A percentile compares a stretch with the other conserved stretches of the same genome.
Conservation (phyloP, 2,113 vertebrate genomes). For the Raja brachyura region DNA sequence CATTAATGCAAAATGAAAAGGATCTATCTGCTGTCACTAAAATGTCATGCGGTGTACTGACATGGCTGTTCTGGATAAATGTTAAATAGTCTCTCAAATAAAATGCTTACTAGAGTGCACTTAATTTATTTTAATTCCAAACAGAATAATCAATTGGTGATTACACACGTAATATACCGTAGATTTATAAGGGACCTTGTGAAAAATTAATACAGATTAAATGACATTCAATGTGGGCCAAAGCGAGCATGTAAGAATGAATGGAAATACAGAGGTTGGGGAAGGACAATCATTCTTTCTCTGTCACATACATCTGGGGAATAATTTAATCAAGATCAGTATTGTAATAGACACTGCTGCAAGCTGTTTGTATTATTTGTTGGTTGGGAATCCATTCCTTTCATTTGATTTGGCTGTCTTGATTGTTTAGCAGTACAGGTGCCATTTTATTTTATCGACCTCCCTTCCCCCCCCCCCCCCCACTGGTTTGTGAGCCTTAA, state of each 20-base stretch:
- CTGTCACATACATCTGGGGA: slow-evolving; percentile 47
- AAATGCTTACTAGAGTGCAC: slow-evolving; percentile 48
- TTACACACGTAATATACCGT: slow-evolving; percentile 61
- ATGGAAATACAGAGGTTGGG: slow-evolving; percentile 55
- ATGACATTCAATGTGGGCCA: slow-evolving; percentile 54
- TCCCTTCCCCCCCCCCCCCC: too few relatives aligned
- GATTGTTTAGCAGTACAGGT: not conserved
- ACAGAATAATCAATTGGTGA: slow-evolving; percentile 67
- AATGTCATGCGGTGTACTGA: slow-evolving; percentile 38
- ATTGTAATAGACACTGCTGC: slow-evolving; percentile 51
- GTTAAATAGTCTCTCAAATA: slow-evolving; percentile 57
- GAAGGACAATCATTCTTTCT: slow-evolving; percentile 52
- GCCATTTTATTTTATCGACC: not conserved
- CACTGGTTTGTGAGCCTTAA: not conserved
- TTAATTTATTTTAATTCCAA: slow-evolving; percentile 54
- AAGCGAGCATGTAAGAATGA: slow-evolving; percentile 52
- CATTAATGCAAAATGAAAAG: not conserved
- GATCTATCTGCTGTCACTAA: not conserved
- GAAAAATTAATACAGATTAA: slow-evolving; percentile 58
- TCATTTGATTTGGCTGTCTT: not conserved
- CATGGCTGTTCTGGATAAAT: slow-evolving; percentile 54
- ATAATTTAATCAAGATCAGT: slow-evolving; percentile 58
- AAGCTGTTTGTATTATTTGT: slow-evolving; percentile 58
- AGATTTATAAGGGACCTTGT: slow-evolving; percentile 63
- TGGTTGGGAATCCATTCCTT: not conserved